Percentiles rank a stretch among this genome's conserved stretches.
Evolutionary conservation across 2,113 vertebrate genomes (phyloP).

Genomic region (Upupa epops): DNA sequence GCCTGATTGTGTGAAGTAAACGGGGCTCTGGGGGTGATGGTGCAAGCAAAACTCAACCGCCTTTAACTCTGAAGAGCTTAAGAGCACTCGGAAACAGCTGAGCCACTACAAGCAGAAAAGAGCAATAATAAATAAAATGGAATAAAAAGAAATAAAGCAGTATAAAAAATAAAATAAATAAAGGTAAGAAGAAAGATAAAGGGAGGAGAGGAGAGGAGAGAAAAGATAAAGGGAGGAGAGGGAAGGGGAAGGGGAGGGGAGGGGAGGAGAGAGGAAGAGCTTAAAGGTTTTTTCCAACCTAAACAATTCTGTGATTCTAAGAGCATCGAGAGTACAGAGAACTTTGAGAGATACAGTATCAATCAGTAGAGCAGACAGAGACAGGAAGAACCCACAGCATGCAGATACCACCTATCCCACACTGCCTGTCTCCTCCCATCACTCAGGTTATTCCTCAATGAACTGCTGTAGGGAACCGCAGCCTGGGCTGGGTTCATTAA

Average conservation of each 20-base stretch:
- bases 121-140: no score
- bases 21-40: neutral
- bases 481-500: neutral
- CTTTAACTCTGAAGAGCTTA: neutral
- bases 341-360: neutral
- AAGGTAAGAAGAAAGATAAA: no score
- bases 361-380: neutral
- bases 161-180: no score
- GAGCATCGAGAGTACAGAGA: neutral
- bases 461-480: accelerated
- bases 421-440: accelerated
- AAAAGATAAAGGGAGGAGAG: no score
- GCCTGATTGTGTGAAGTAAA: neutral
- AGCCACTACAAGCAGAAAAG: neutral
- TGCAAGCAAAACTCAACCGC: neutral
- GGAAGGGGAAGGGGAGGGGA: no score
- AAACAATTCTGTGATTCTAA: no score
- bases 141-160: no score
- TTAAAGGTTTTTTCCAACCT: no score
- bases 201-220: no score
- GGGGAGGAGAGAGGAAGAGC: no score
- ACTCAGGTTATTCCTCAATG: neutral
- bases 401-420: neutral
- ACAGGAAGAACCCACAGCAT: neutral
- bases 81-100: neutral